Evolutionary conservation across 2,797 vertebrate species (phyloP), one percentile per base, ranked within the genome.

Genomic region (Sebastes minor): DNA sequence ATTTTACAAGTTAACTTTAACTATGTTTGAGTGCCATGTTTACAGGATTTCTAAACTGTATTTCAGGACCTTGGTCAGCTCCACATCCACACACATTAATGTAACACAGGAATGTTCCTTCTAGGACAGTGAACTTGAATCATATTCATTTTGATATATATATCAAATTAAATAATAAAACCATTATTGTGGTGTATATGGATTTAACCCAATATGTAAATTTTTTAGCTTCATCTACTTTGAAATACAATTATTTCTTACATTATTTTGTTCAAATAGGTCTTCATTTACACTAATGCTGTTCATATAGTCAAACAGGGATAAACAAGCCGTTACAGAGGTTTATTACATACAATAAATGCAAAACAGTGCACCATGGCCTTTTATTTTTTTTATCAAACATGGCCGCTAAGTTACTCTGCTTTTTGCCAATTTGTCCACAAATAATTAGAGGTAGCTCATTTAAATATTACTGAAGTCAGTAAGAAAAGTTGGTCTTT

Each of bases 31-130:
- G 53, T 23, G 9, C 13, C 27, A 27, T 49, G 18, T 59, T 67
- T n/a, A 4, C n/a, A 25, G 38, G 30, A 53, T 69, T 57, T 70
- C n/a, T 53, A 4, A 2, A 28, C 4, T 16, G 20, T 2, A 52
- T 75, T 86, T 88, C 82, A 90, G 84, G 38, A 86, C 84, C 77
- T 2, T 63, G 82, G 89, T 82, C 81, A 89, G 88, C 77, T 42
- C 68, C 74, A 67, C 35, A 12, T 22, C 6, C 13, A 70, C 16
- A 52, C 10, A 23, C 4, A 10, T 0, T 0, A 52, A 52, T 10
- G 49, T 22, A 74, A 74, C 55, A 10, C 38, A 2, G 8, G 6
- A 5, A 30, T 12, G 1, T 3, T 56, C 13, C 18, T 20, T 64
- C 1, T 11, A 13, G 2, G 25, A 65, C 11, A 33, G 13, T 11